These are phyloP conservation scores for Hofmannophila pseudospretella DNA, from an alignment of 2,888 invertebrate genomes.

Conservation along the genomic window DNA sequence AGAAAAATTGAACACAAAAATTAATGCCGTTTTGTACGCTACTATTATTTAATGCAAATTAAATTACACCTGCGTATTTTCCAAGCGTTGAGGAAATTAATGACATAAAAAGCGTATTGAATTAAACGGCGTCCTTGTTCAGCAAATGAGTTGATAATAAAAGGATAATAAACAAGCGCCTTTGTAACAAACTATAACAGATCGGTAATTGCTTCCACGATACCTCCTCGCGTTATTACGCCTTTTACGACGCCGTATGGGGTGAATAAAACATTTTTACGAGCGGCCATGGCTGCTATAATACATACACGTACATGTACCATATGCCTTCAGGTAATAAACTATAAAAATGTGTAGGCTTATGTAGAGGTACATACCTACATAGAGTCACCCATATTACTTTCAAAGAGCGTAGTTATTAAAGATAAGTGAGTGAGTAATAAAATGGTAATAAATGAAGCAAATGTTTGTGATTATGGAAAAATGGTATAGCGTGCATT, in stretches of 20 bases:
- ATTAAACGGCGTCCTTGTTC: constrained; percentile 71
- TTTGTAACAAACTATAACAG: constrained; percentile 79
- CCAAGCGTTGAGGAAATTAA: constrained; percentile 20
- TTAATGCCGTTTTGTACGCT: no score
- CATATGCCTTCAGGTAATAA: constrained; percentile 46
- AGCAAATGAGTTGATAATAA: constrained; percentile 75
- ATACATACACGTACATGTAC: constrained; percentile 42
- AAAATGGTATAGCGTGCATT: no score
- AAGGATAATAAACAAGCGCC: constrained; percentile 76
- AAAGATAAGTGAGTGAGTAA: no score
- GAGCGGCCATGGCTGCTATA: constrained; percentile 74
- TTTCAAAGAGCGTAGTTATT: no score
- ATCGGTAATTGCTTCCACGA: constrained; percentile 77
- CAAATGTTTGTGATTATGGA: no score
- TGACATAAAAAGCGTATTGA: constrained; percentile 54
- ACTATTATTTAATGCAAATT: constrained; percentile 11
- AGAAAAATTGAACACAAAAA: no score
- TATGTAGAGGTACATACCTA: no score
- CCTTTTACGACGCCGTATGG: constrained; percentile 78
- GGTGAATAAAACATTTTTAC: constrained; percentile 78
- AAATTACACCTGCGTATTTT: constrained; percentile 17
- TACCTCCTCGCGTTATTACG: constrained; percentile 77
- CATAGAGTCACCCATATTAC: no score
- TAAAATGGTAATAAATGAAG: no score
- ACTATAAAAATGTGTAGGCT: constrained; percentile 26